Conservation (phyloP, 37 sponge, comb jelly and placozoan species). For the Bolinopsis microptera region DNA sequence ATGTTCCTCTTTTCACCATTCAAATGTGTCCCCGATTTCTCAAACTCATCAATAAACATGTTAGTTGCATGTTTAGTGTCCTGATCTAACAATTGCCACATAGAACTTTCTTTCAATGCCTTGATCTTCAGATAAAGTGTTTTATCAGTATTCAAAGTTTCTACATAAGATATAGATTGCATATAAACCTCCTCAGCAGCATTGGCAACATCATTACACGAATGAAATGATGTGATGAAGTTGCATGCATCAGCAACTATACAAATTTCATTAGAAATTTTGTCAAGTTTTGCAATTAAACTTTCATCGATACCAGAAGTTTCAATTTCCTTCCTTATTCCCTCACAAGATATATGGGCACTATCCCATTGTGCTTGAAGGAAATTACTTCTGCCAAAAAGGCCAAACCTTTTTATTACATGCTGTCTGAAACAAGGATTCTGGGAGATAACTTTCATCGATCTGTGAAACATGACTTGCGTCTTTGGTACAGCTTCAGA, state of each 20-base stretch:
- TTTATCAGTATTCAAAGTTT: neutral
- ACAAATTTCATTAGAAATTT: conserved; percentile 29
- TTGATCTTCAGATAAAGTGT: neutral
- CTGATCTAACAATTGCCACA: neutral
- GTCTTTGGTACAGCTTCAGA: no score
- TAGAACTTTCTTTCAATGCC: neutral
- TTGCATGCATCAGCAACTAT: neutral
- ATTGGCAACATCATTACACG: neutral
- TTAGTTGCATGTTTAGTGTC: neutral
- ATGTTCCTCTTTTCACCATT: neutral
- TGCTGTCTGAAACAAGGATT: no score
- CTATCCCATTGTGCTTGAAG: no score
- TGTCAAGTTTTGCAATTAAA: neutral
- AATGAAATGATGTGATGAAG: neutral
- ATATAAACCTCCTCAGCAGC: neutral
- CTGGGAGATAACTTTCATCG: no score
- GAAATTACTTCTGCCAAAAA: no score
- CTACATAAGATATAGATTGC: neutral
- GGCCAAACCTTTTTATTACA: no score
- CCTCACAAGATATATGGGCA: no score
- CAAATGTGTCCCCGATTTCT: neutral
- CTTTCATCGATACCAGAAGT: no score
- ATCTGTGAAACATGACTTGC: no score
- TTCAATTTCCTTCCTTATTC: no score
- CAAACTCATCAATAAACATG: neutral